Conservation (phyloP, 2,888 invertebrate genomes). For the Cataglyphis rosenhaueri region DNA sequence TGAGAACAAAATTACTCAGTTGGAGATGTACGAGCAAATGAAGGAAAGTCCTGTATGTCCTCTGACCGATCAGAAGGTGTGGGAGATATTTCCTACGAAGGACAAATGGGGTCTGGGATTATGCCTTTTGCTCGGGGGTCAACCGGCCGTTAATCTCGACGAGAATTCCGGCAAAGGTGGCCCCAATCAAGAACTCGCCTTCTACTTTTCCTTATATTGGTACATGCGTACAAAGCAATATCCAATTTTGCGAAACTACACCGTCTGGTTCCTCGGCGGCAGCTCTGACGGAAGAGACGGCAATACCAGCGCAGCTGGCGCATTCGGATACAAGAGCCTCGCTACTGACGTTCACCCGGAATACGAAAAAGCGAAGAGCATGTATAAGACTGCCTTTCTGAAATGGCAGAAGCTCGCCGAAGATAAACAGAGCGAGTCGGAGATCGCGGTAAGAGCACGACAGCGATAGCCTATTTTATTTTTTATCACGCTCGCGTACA, state of each 20-base stretch:
- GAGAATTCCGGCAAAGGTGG: constrained; percentile 87
- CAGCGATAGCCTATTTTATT: constrained; percentile 9
- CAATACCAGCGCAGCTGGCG: constrained; percentile 75
- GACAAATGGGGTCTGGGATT: constrained; percentile 81
- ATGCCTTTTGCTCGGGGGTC: constrained; percentile 88
- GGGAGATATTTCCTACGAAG: constrained; percentile 76
- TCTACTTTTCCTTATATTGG: constrained; percentile 85
- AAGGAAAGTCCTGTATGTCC: constrained; percentile 72
- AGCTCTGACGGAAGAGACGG: constrained; percentile 77
- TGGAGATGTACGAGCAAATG: constrained; percentile 76
- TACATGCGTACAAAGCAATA: constrained; percentile 71
- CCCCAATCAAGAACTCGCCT: constrained; percentile 89
- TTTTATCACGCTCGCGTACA: constrained; percentile 32
- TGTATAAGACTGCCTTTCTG: constrained; percentile 50
- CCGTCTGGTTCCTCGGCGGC: constrained; percentile 79
- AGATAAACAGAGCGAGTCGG: constrained; percentile 13
- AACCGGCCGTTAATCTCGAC: constrained; percentile 87
- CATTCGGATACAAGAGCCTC: constrained; percentile 77
- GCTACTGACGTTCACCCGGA: constrained; percentile 71
- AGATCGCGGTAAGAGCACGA: constrained; percentile 49
- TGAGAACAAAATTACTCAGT: constrained; percentile 74
- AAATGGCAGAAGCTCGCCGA: constrained; percentile 62
- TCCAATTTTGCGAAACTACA: constrained; percentile 77
- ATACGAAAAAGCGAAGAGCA: constrained; percentile 62
- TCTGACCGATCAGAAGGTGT: constrained; percentile 72